Base-by-base conservation (phyloP, 2,888 invertebrate genomes). In the Oscheius onirici region DNA sequence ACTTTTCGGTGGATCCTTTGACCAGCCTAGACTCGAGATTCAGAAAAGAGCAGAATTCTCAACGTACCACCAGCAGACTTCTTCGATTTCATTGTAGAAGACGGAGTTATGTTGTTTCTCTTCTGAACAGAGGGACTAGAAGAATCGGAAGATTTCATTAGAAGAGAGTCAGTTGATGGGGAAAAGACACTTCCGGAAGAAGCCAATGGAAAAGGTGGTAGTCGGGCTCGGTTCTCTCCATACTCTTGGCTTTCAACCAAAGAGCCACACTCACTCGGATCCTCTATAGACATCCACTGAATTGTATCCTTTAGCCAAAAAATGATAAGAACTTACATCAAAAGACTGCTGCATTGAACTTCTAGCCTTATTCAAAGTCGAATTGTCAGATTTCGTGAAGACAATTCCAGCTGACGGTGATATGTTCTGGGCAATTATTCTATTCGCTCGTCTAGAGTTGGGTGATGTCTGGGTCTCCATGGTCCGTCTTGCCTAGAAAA, bases 391-490 rank as follows among this genome's bases (percentile, higher is more conserved):
- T 65, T 77, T 63, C 24, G 72, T 73, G n/a, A 69, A 69, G n/a
- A 80, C 79, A 13, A 80, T 74, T 10, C 82, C 82, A 11, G 80
- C 69, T 63, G 79, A 76, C 1, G 80, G 78, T 2, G 75, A 69
- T 44, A 82, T 78, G 41, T 80, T 77, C 65, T 80, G 79, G 5
- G 77, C 81, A 43, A 74, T 76, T 6, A 77, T 72, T 3, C 71
- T 71, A 15, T 67, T 20, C 13, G 24, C 74, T 28, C 80, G 55
- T 20, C 77, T 52, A 3, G 77, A 77, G 3, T 73, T 71, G n/a
- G 80, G 80, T 0, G 77, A 77, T 49, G 80, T 80, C 54, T 80
- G 80, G 17, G 80, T 80, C 65, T 80, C 80, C 24, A 75, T 77
- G 5, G 74, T 75, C 61, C 78, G 49, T 28, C 77, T 71, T 5